Percentiles rank a stretch among this genome's conserved stretches.
Evolutionary conservation across 2,797 vertebrate genomes (phyloP).

Genomic region (Benthosema pterotum): DNA sequence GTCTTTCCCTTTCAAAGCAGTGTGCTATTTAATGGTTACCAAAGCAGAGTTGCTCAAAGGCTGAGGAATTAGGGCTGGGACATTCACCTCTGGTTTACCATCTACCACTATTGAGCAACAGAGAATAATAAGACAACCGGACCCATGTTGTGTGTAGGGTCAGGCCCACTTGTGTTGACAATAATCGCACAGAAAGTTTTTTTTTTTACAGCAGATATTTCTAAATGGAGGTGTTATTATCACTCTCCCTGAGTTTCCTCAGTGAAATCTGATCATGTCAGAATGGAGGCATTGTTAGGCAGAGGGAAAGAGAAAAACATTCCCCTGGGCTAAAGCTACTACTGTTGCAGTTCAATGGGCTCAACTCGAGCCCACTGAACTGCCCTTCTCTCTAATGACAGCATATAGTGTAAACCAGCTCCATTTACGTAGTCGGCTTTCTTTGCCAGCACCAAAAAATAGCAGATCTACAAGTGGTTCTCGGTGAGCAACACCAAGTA

Average conservation of each 20-base stretch:
- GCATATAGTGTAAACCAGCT: no score
- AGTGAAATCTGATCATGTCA: slow-evolving; percentile 72
- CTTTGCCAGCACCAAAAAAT: neutral
- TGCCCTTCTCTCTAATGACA: neutral
- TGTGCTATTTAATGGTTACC: slow-evolving; percentile 46
- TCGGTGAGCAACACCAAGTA: no score
- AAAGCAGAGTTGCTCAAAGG: slow-evolving; percentile 32
- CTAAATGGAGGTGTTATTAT: slow-evolving; percentile 56
- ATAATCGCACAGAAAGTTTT: neutral
- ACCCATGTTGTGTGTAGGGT: neutral
- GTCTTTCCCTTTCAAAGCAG: slow-evolving; percentile 24
- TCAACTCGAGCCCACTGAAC: slow-evolving; percentile 36
- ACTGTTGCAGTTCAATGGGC: slow-evolving; percentile 50
- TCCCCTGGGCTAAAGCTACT: slow-evolving; percentile 57
- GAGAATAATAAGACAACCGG: slow-evolving; percentile 3
- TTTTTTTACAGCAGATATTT: neutral
- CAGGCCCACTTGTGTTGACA: neutral
- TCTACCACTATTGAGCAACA: slow-evolving; percentile 48
- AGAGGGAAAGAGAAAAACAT: slow-evolving; percentile 50
- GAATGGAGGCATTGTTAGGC: slow-evolving; percentile 74
- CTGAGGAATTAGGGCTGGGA: slow-evolving; percentile 20
- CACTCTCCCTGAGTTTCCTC: slow-evolving; percentile 51
- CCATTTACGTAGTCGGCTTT: no score
- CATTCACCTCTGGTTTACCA: slow-evolving; percentile 36
- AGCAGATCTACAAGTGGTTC: neutral